Base-by-base conservation (phyloP, 2,797 vertebrate genomes). In the Lerista edwardsae region DNA sequence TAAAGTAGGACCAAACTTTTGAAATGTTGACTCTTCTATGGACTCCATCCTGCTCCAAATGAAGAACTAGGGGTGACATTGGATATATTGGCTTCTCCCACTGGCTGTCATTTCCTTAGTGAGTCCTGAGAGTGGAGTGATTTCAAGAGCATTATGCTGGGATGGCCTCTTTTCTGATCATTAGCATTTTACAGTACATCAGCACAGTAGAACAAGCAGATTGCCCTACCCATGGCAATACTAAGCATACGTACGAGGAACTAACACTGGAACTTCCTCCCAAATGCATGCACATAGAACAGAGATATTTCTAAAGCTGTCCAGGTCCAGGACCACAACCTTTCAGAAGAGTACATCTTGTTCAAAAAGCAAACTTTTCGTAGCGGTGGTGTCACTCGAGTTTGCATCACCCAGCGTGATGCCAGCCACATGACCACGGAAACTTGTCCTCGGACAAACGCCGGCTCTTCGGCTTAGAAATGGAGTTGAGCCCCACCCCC, bases 361-460 rank as follows among this genome's bases (percentile, higher is more conserved):
- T 61, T 67, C 71, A 79, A 41, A 59, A 75, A 29, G 10, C 79
- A 76, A 80, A 1, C 64, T 91, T 80, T 88, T 83, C 15, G 71
- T 76, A 34, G 79, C n/a, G n/a, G n/a, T n/a, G n/a, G n/a, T n/a
- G n/a, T n/a, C n/a, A n/a, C n/a, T n/a, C n/a, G n/a, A n/a, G n/a
- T n/a, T n/a, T n/a, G n/a, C n/a, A n/a, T n/a, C n/a, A n/a, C n/a
- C n/a, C n/a, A n/a, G n/a, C n/a, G n/a, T n/a, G n/a, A n/a, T n/a
- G n/a, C n/a, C n/a, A n/a, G n/a, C n/a, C n/a, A n/a, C n/a, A n/a
- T n/a, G n/a, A n/a, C n/a, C n/a, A n/a, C n/a, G n/a, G n/a, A n/a
- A n/a, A n/a, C n/a, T n/a, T n/a, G n/a, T n/a, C n/a, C n/a, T n/a
- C n/a, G n/a, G n/a, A n/a, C n/a, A n/a, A n/a, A n/a, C n/a, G n/a